Evolutionary conservation across 1,140 invertebrate species (phyloP), one percentile per base, ranked within the genome.

Genomic region (Achroia grisella): DNA sequence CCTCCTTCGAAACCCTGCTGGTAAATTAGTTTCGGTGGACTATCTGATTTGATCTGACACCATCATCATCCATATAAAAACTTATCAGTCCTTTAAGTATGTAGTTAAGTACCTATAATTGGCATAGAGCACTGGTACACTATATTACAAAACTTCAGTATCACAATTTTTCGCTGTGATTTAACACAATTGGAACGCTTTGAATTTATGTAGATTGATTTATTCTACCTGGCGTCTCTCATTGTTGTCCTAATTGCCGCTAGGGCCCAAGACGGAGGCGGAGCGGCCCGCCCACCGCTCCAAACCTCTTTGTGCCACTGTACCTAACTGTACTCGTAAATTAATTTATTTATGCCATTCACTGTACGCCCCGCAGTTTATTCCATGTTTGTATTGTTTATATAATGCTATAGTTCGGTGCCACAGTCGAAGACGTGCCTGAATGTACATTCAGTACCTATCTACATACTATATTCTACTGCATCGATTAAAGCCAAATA

Each of bases 181-280:
- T 37, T 23, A 23, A 23, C 11, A 23, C 35, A 37, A 37, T 17
- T 37, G 35, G 1, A 31, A 37, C 35, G 10, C 17, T 23, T 23
- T 23, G n/a, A 37, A 37, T 37, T 15, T 37, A 37, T 37, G 35
- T 37, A 37, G 14, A 37, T 76, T 69, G 60, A 63, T 68, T 70
- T 70, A 66, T 70, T 62, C 52, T 67, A 63, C 57, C 65, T 60
- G 55, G 52, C 31, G 48, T 52, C 55, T 58, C 52, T 39, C 56
- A 66, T 69, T 72, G 66, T 71, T 66, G 60, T 57, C 60, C 39
- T 71, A 73, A 73, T 73, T 77, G 71, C 52, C 52, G 55, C 44
- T 39, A 45, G 49, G 44, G 17, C 17, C 17, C 17, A 23, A 71
- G 68, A 60, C 52, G 62, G 56, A 64, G 70, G 71, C 74, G 72